Percentiles rank a stretch among this genome's conserved stretches.
These are phyloP conservation scores for Calliscelio sp. DNA, from an alignment of 2,888 invertebrate species.

Conservation along the genomic window DNA sequence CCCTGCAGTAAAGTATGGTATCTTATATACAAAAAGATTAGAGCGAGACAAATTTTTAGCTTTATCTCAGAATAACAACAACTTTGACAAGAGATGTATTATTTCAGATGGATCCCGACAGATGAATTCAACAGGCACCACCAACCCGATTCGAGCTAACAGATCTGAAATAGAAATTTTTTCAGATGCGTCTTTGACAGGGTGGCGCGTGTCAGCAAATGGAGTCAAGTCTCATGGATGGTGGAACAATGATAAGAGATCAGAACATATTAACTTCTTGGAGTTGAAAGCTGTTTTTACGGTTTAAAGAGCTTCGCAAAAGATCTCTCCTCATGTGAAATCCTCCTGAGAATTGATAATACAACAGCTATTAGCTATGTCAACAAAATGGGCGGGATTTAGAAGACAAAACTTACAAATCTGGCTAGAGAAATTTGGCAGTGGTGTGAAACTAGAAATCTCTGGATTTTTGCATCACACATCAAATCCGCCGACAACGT, in stretches of 20 bases:
- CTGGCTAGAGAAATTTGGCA: conserved; percentile 17
- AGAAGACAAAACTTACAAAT: not conserved
- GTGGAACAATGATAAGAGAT: conserved; percentile 8
- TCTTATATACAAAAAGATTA: conserved; percentile 2
- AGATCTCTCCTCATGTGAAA: conserved; percentile 8
- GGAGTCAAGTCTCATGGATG: conserved; percentile 7
- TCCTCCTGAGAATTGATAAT: conserved; percentile 8
- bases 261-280: conserved; percentile 5
- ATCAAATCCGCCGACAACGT: conserved; percentile 3
- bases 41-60: conserved; percentile 15
- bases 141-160: not conserved
- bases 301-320: not conserved
- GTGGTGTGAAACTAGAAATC: conserved; percentile 7
- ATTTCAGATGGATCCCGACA: conserved; percentile 5
- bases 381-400: conserved; percentile 11
- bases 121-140: not conserved
- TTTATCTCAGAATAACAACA: not conserved
- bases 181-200: not conserved
- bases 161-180: conserved; percentile 5
- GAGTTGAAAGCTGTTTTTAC: conserved; percentile 17
- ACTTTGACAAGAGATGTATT: not conserved
- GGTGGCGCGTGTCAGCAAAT: conserved; percentile 1
- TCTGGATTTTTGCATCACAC: conserved; percentile 10
- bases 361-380: conserved; percentile 15
- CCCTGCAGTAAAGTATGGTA: conserved; percentile 12